phyloP scores from a whole-genome alignment of 2,888 invertebrate genomes.

The Ashinkailepas kermadecensis region DNA sequence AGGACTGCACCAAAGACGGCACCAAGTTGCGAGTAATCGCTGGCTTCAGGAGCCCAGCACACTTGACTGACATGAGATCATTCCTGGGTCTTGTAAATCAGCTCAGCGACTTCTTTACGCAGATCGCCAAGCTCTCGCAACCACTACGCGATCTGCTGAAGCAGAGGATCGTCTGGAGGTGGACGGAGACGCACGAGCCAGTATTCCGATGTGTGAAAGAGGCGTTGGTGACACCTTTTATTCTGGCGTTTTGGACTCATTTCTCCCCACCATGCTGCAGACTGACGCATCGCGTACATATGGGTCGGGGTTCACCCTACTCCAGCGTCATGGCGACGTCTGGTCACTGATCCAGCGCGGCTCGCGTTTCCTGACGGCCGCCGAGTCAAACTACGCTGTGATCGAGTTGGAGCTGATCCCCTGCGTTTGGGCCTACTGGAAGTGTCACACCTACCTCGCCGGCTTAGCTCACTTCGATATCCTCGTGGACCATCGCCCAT shows the following conservation, averaged over 20 bases:
- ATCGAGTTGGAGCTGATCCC: slow-evolving; percentile 23
- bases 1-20: slow-evolving; percentile 6
- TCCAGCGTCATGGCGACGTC: slow-evolving; percentile 16
- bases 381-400: slow-evolving; percentile 18
- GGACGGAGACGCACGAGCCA: slow-evolving; percentile 13
- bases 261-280: slow-evolving; percentile 23
- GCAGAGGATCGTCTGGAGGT: slow-evolving; percentile 2
- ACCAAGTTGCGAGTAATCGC: slow-evolving; percentile 24
- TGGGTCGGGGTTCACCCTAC: slow-evolving; percentile 25
- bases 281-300: slow-evolving; percentile 24
- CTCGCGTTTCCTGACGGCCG: slow-evolving; percentile 17
- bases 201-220: slow-evolving; percentile 23
- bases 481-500: slow-evolving; percentile 21
- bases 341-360: slow-evolving; percentile 24
- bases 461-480: slow-evolving; percentile 24
- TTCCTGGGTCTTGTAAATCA: slow-evolving; percentile 26
- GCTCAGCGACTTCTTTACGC: slow-evolving; percentile 7
- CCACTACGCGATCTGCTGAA: slow-evolving; percentile 23
- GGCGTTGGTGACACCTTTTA: slow-evolving; percentile 33
- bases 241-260: slow-evolving; percentile 24
- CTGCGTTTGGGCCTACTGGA: slow-evolving; percentile 17
- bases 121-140: slow-evolving; percentile 2
- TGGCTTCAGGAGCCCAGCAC: slow-evolving; percentile 24
- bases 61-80: slow-evolving; percentile 21
- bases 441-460: slow-evolving; percentile 22